Base-by-base conservation (phyloP, 2,888 invertebrate genomes). In the Omphaloscelis lunosa region DNA sequence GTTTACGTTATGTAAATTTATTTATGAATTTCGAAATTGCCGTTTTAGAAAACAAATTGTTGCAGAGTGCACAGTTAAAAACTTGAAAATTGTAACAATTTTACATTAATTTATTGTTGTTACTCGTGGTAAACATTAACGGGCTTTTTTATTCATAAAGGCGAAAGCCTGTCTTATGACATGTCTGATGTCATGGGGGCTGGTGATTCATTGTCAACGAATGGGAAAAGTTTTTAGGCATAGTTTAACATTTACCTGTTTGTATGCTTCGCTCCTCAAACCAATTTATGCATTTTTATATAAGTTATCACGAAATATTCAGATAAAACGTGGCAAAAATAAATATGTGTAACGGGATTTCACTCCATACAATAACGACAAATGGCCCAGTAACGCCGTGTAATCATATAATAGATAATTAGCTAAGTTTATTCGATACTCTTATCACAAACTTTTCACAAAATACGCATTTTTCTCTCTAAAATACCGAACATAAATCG, bases 271-370 rank as follows among this genome's bases (percentile, higher is more conserved):
- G 61, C 53, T 78, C 56, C 67, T 89, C 85, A 92, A 41, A 88
- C 75, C 69, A 85, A 79, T 85, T 15, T 75, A 80, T 76, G 70
- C 93, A 93, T 94, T 89, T 51, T 91, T n/a, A 72, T 23, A 27
- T 34, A 45, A 85, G 84, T 83, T 79, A 62, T 69, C 77, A 59
- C 72, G 75, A 80, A 83, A 90, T 90, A 89, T 68, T 86, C 90
- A 89, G 80, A 90, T 89, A 86, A 88, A 95, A 95, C 95, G 95
- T 95, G 95, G 95, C 95, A 93, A 83, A 86, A 85, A 75, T 80
- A 91, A 90, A 86, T 89, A 86, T 85, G 51, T 79, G 72, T 89
- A 89, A 88, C 89, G 89, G 89, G 86, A 88, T 83, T 79, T 81
- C 77, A 80, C 76, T 77, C 17, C 72, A 56, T 70, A 45, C 0